Base-by-base conservation (phyloP, 1,140 invertebrate genomes). In the Calephelis nemesis region DNA sequence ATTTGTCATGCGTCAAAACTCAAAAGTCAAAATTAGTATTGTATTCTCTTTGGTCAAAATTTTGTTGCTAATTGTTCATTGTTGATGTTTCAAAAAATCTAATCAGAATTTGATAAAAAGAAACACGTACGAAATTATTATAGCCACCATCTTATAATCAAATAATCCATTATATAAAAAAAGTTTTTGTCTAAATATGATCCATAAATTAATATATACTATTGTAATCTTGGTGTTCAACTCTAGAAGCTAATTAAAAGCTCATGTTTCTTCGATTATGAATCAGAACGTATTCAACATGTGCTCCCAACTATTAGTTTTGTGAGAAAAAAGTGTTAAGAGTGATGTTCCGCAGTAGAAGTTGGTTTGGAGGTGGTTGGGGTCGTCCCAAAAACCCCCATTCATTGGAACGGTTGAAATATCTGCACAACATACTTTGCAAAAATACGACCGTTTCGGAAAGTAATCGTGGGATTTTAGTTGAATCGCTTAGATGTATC, bases 391-490 rank as follows among this genome's bases (percentile, higher is more conserved):
- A 98, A 92, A 99, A 99, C 93, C 97, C 96, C 64, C 97, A 99
- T 94, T 99, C 98, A 0, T 92, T 99, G 74, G 98, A 99, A 68
- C 97, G 99, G 90, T 93, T 99, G 6, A 99, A 99, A 95, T 99
- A 99, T 93, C 92, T 99, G 62, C 98, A 99, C 87, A 98, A 97
- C 92, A 95, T 99, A 65, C 93, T 99, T 67, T 97, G 97, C 58
- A 98, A 98, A 92, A 99, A 99, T 93, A 98, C 99, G 81, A 98
- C 96, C 11, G 98, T 99, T 0, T 98, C 97, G 12, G 99, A 99
- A 79, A 95, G 96, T 76, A 99, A 99, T 86, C 94, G 97, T 76
- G 96, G 97, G 40, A 93, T 99, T 12, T 91, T 99, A n/a, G 98
- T 99, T 11, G 99, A 99, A 93, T 99, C 98, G 0, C 91, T 99